Base-by-base conservation (phyloP, 1,140 invertebrate species). In the Papilio polytes region DNA sequence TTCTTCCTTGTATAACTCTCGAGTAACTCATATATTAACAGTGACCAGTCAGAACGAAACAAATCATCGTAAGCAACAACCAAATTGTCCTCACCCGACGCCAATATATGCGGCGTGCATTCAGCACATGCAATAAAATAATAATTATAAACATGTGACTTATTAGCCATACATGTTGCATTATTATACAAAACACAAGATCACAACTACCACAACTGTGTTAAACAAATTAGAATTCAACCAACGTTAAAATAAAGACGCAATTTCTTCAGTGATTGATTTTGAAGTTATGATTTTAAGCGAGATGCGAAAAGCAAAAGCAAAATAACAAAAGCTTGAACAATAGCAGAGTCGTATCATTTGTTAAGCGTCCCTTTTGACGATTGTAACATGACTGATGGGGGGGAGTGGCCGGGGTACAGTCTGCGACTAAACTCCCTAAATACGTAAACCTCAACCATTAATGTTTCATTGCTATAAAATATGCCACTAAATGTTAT, bases 141-240 rank as follows among this genome's bases (percentile, higher is more conserved):
- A 92, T 93, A 93, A 94, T 94, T 93, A 92, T 92, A 93, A 89
- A 87, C 91, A 91, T 91, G 90, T 90, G 92, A 93, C 91, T 92
- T 94, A 92, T 94, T 94, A 93, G 89, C 88, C 86, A 77, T 89
- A 90, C 87, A 85, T 83, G 87, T 86, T 87, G 84, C 84, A 84
- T 78, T 74, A 26, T 8, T 6, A 41, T 70, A 15, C 3, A 78
- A n/a, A 10, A 9, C n/a, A 63, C 18, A 66, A 78, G 44, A 26
- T 66, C 77, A 12, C 10, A 66, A 82, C 59, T 48, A 79, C 73
- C 15, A 70, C 48, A 70, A 31, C 36, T 6, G 26, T 78, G 48
- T 18, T 63, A 77, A 20, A 7, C 79, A 26, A 84, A 82, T 80
- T 73, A 66, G 36, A 73, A 26, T 80, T 73, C 78, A 86, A 20